These are phyloP conservation scores for Mus spretus DNA, from an alignment of 2,797 vertebrate genomes.

Conservation along the genomic window DNA sequence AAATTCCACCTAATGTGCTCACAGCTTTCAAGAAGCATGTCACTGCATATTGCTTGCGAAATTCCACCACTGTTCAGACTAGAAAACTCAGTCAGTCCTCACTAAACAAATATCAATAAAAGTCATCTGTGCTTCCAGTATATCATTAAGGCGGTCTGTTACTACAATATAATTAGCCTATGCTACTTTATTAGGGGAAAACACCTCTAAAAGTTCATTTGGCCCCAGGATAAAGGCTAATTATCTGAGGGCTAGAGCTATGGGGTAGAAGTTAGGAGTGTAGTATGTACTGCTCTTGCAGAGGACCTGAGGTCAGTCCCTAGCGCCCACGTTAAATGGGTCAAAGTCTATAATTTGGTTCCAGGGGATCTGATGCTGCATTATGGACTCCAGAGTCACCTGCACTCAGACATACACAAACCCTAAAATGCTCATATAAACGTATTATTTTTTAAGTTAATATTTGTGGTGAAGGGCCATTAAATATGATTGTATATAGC, in stretches of 20 bases:
- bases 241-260: not conserved
- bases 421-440: not conserved
- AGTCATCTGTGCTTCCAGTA: not conserved
- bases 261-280: not conserved
- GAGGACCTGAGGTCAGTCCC: not conserved
- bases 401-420: not conserved
- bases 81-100: not conserved
- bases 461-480: not conserved
- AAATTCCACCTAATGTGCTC: not conserved
- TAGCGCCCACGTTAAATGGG: not conserved
- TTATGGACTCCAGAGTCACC: not conserved
- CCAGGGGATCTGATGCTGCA: not conserved
- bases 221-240: not conserved
- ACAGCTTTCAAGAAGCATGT: not conserved
- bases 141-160: not conserved
- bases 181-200: not conserved
- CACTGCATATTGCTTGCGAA: not conserved
- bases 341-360: not conserved
- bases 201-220: not conserved
- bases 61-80: not conserved
- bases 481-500: not conserved
- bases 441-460: constrained; percentile 1
- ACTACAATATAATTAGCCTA: not conserved
- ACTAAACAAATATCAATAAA: not conserved
- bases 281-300: not conserved